Conservation (phyloP, 1,140 invertebrate genomes). For the Diorhabda elongata region DNA sequence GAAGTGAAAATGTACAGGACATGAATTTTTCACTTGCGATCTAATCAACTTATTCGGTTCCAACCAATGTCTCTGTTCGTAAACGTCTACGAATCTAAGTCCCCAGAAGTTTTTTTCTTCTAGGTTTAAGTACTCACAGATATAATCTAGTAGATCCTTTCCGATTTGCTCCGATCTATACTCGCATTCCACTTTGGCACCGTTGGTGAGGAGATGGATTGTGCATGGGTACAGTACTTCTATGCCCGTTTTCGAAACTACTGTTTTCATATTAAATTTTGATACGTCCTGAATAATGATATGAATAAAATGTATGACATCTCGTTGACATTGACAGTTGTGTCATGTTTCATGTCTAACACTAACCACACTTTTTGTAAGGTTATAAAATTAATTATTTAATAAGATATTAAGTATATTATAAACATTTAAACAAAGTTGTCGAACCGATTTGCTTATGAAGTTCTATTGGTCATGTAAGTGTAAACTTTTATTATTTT, state of each 20-base stretch:
- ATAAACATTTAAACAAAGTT: too few relatives aligned
- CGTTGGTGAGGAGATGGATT: constrained; percentile 26
- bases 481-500: too few relatives aligned
- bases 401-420: too few relatives aligned
- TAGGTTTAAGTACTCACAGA: constrained; percentile 23
- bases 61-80: constrained; percentile 25
- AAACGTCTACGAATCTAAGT: constrained; percentile 22
- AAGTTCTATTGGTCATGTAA: too few relatives aligned
- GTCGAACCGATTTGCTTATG: too few relatives aligned
- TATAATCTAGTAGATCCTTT: constrained; percentile 17
- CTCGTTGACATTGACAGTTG: neutral
- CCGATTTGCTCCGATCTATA: constrained; percentile 26
- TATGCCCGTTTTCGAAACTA: constrained; percentile 24
- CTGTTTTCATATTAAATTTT: constrained; percentile 20
- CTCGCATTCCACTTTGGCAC: constrained; percentile 26
- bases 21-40: constrained; percentile 20
- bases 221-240: constrained; percentile 26
- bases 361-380: too few relatives aligned
- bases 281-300: neutral
- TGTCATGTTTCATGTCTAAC: too few relatives aligned
- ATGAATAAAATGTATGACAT: neutral
- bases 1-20: constrained; percentile 21
- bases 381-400: too few relatives aligned
- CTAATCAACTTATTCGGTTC: constrained; percentile 23
- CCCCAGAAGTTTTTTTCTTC: constrained; percentile 20